Evolutionary conservation across 2,113 vertebrate species (phyloP), one percentile per base, ranked within the genome.

Genomic region (Pteruthius melanotis): DNA sequence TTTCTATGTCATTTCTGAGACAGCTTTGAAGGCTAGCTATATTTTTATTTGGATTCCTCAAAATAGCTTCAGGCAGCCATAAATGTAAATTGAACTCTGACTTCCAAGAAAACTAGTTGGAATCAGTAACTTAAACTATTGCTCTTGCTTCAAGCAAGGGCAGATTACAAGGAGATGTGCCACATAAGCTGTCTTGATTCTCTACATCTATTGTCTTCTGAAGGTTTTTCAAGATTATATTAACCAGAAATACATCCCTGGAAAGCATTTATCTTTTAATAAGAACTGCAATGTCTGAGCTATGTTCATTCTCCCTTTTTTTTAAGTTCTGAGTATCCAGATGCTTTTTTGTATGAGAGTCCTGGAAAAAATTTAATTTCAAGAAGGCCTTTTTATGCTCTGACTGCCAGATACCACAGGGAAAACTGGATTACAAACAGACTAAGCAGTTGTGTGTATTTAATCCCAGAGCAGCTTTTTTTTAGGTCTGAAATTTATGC

Each of bases 51-150:
- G 31, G 8, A 74, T 88, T 86, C 71, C 44, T 89, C 70, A 79
- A 78, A 70, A 84, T 66, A 90, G 53, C 85, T 93, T 83, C 52
- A 90, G 83, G 60, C 50, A 63, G 12, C 52, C 11, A 16, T 44
- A 93, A 91, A 91, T 54, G 50, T 86, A 91, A 96, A 94, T 77
- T 80, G 79, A 95, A 93, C 52, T 23, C 63, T 77, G 39, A 26
- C 79, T 88, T 93, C 60, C 84, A 95, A 83, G 57, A 50, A 88
- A 66, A 63, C 40, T 63, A 40, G 30, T n/a, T 90, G 71, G 59
- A 86, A 80, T 80, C 4, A 1, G 54, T 88, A 77, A 94, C n/a
- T 66, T 87, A 69, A 83, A 91, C 40, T 70, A 35, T 7, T 44
- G n/a, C 8, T 52, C 31, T 89, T 35, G 20, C 59, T 86, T 72